These are phyloP conservation scores for Hydrotaea diabolus DNA, from an alignment of 2,888 invertebrate species.

Conservation along the genomic window DNA sequence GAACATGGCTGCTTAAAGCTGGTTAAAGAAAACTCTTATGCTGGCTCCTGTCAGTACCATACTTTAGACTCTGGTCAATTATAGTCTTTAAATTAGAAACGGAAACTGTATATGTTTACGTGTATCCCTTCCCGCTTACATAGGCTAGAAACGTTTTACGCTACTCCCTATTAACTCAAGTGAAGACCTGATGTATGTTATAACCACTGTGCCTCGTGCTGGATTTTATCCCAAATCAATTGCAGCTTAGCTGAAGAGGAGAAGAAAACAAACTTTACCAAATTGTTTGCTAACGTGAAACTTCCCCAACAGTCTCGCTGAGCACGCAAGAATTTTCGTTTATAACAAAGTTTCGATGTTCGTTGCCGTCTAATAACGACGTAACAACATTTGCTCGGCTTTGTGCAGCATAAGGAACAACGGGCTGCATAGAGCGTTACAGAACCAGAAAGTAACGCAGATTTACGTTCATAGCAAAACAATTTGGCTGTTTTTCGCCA, in stretches of 20 bases:
- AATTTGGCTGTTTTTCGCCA: neutral
- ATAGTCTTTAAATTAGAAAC: no score
- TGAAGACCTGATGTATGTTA: no score
- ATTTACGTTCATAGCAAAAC: slow-evolving; percentile 32
- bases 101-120: no score
- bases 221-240: slow-evolving; percentile 3
- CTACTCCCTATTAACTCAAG: no score
- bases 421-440: neutral
- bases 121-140: no score
- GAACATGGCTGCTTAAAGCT: no score
- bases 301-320: neutral
- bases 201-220: neutral
- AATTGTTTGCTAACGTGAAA: neutral
- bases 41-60: no score
- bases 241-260: neutral
- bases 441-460: slow-evolving; percentile 20
- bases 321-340: slow-evolving; percentile 21
- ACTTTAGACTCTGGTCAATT: no score
- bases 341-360: slow-evolving; percentile 4
- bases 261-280: neutral
- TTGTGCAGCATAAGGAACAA: neutral
- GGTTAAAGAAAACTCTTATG: no score
- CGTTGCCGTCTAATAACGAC: neutral
- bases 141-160: no score
- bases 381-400: neutral